These are phyloP conservation scores for Serilophus lunatus DNA, from an alignment of 2,113 vertebrate genomes.

Conservation along the genomic window DNA sequence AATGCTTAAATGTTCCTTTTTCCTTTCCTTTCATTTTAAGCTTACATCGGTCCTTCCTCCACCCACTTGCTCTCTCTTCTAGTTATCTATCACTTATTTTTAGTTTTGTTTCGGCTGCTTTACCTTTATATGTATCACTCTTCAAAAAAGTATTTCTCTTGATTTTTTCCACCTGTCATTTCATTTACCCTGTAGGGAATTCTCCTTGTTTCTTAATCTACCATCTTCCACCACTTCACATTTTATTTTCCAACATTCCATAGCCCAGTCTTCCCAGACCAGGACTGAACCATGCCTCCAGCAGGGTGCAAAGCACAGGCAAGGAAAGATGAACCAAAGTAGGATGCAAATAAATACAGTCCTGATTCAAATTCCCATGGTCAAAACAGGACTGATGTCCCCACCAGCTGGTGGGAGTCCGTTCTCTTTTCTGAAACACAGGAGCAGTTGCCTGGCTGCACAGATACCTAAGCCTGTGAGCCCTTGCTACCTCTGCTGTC, in stretches of 20 bases:
- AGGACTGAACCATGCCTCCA: neutral
- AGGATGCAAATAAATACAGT: neutral
- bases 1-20: neutral
- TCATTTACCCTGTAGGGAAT: neutral
- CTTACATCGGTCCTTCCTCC: neutral
- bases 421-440: neutral
- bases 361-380: rapidly evolving
- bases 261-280: neutral
- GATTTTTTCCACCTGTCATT: neutral
- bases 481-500: neutral
- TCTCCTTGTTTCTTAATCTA: neutral
- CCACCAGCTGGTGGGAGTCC: neutral
- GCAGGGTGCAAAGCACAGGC: neutral
- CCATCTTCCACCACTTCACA: neutral
- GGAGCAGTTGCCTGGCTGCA: neutral
- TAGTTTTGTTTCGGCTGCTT: neutral
- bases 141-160: neutral
- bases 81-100: neutral
- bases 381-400: neutral
- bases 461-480: neutral
- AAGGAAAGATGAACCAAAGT: neutral
- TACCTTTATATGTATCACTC: neutral
- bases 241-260: neutral
- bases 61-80: neutral
- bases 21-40: neutral